Evolutionary conservation across 2,797 vertebrate genomes (phyloP).

Genomic region (Harpagifer antarcticus): DNA sequence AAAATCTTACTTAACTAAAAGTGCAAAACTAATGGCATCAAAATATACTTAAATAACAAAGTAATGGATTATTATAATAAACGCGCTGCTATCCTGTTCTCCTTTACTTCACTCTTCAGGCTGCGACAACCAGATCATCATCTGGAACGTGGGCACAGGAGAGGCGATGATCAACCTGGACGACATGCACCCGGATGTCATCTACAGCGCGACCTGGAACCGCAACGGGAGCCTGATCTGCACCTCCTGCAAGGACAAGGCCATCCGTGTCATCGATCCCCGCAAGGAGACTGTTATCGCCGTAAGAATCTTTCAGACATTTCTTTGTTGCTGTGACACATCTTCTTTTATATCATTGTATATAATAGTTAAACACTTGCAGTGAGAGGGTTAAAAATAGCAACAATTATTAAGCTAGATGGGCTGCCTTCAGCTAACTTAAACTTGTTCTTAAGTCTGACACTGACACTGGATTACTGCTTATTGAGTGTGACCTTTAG

Average conservation of each 20-base stretch:
- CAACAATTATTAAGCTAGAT: no score
- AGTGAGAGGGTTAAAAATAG: no score
- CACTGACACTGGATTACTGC: not conserved
- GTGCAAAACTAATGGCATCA: no score
- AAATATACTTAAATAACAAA: no score
- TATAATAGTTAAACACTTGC: no score
- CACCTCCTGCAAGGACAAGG: constrained; percentile 97
- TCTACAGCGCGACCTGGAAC: constrained; percentile 95
- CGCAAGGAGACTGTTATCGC: constrained; percentile 91
- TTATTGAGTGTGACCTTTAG: not conserved
- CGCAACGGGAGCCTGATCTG: constrained; percentile 96
- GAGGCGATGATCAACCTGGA: constrained; percentile 93
- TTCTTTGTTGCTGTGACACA: not conserved
- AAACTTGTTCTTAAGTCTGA: not conserved
- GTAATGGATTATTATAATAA: no score
- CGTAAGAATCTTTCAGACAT: constrained; percentile 78
- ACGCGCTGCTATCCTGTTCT: not conserved
- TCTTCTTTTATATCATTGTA: not conserved
- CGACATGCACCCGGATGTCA: constrained; percentile 96
- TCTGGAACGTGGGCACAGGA: constrained; percentile 97
- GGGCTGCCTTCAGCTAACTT: no score
- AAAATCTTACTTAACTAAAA: no score
- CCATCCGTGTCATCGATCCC: constrained; percentile 93
- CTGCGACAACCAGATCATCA: constrained; percentile 93
- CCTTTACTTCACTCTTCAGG: constrained; percentile 75